Conservation (phyloP, 2,888 invertebrate species). For the Phortica okadai region DNA sequence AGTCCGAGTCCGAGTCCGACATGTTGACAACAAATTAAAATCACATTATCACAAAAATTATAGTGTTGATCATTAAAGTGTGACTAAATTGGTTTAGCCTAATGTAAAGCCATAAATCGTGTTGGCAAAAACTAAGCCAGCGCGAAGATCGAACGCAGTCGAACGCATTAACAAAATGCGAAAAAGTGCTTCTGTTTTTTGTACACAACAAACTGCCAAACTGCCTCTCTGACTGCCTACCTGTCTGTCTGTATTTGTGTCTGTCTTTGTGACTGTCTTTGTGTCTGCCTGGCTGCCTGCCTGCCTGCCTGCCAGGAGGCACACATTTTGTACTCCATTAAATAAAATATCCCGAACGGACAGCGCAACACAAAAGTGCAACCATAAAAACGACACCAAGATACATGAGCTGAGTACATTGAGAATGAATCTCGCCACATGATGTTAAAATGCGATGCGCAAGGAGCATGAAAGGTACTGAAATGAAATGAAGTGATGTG, state of each 20-base stretch:
- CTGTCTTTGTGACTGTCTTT: conserved; percentile 29
- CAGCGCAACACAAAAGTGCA: conserved; percentile 64
- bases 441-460: neutral
- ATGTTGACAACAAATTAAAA: conserved; percentile 36
- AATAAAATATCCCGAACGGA: conserved; percentile 67
- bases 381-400: conserved; percentile 71
- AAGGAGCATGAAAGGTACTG: neutral
- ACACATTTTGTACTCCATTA: conserved; percentile 52
- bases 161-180: conserved; percentile 70
- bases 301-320: conserved; percentile 22
- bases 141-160: conserved; percentile 41
- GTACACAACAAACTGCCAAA: conserved; percentile 16
- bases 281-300: neutral
- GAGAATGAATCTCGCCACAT: neutral
- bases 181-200: conserved; percentile 73
- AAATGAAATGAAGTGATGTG: conserved; percentile 26
- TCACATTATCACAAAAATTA: conserved; percentile 45
- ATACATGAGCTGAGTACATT: conserved; percentile 44
- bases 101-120: conserved; percentile 73
- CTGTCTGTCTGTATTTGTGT: conserved; percentile 4
- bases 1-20: neutral
- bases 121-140: conserved; percentile 27
- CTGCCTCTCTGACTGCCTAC: conserved; percentile 21
- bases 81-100: conserved; percentile 75
- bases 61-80: conserved; percentile 72